phyloP scores from a whole-genome alignment of 2,113 vertebrate species.

The Clupea harengus region DNA sequence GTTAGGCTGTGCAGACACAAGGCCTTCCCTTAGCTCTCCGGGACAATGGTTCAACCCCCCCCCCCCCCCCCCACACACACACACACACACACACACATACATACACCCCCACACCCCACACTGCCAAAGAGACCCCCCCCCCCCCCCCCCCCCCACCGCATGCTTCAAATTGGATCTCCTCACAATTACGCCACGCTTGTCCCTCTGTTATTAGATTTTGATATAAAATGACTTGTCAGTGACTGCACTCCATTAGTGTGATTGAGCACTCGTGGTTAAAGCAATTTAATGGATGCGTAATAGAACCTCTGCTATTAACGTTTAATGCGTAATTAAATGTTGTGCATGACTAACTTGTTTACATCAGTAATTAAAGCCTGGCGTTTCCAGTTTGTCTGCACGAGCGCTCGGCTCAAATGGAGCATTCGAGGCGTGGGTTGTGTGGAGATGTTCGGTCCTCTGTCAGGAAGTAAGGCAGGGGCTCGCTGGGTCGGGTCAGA shows the following conservation, averaged over 20 bases:
- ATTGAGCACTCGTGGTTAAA: constrained; percentile 6
- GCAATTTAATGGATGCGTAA: neutral
- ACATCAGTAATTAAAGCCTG: constrained; percentile 29
- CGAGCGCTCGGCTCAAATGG: neutral
- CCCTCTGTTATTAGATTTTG: neutral
- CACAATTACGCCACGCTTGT: neutral
- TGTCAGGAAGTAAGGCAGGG: no score
- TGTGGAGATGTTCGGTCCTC: no score
- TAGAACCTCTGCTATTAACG: constrained; percentile 15
- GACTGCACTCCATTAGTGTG: neutral
- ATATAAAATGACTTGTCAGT: constrained; percentile 17
- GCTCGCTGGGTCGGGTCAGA: neutral
- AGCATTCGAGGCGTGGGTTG: neutral
- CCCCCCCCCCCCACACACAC: neutral
- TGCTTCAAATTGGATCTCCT: neutral
- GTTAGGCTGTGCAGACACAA: neutral
- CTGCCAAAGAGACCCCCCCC: no score
- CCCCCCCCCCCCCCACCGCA: neutral
- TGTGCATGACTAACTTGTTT: constrained; percentile 23
- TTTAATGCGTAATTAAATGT: constrained; percentile 13
- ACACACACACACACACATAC: constrained; percentile 18
- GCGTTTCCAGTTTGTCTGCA: neutral
- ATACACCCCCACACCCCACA: constrained; percentile 9
- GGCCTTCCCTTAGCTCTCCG: no score
- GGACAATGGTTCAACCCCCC: no score